These are phyloP conservation scores for Tragopan temminckii DNA, from an alignment of 2,797 vertebrate genomes.

Conservation along the genomic window DNA sequence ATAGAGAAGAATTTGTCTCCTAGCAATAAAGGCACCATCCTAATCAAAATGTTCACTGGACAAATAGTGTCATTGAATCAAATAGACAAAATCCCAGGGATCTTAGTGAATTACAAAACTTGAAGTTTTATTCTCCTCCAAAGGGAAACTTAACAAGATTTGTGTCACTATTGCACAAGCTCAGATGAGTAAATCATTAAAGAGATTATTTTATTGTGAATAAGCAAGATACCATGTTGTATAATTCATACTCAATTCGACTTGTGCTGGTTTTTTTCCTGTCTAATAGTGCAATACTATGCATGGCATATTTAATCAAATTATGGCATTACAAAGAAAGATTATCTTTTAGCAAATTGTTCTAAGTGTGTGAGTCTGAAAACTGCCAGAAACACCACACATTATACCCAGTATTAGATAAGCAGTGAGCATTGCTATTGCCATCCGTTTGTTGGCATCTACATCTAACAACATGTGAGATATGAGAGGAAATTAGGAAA, in stretches of 20 bases:
- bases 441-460: background rate
- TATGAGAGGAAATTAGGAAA: background rate
- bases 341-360: background rate
- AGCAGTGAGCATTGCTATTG: background rate
- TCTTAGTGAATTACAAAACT: background rate
- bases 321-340: background rate
- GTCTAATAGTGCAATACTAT: background rate
- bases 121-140: background rate
- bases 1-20: background rate
- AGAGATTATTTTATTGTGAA: background rate
- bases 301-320: background rate
- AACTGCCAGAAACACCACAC: background rate
- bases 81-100: background rate
- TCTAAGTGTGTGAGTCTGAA: background rate
- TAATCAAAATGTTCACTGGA: background rate
- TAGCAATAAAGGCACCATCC: background rate
- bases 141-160: background rate
- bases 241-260: background rate
- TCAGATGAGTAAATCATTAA: background rate
- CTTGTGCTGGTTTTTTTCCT: constrained; percentile 5
- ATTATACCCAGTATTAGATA: background rate
- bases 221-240: background rate
- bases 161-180: background rate
- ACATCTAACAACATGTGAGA: background rate
- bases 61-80: background rate